phyloP scores from a whole-genome alignment of 2,113 vertebrate genomes.

The crab-eating macaque (Macaca fascicularis) region T2T-MFA8v1.1 NC_088390.1:88278001-88278500 shows the following conservation, averaged over 20 bases:
- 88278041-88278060: too few relatives aligned
- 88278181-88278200: not conserved
- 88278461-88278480: too few relatives aligned
- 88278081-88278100: not conserved
- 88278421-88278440: not conserved
- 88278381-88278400: not conserved
- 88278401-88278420: too few relatives aligned
- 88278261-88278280: not conserved
- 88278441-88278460: too few relatives aligned
- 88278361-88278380: not conserved
- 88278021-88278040: too few relatives aligned
- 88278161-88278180: not conserved
- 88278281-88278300: not conserved
- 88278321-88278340: not conserved
- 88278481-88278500: too few relatives aligned
- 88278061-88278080: not conserved
- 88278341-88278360: not conserved
- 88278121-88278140: not conserved
- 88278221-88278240: not conserved
- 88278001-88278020: too few relatives aligned
- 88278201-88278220: not conserved
- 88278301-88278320: not conserved
- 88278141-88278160: not conserved
- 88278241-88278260: fast-evolving
- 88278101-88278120: not conserved